These are phyloP conservation scores for Pangasius larnaudii DNA, from an alignment of 2,797 vertebrate species.

Conservation along the genomic window DNA sequence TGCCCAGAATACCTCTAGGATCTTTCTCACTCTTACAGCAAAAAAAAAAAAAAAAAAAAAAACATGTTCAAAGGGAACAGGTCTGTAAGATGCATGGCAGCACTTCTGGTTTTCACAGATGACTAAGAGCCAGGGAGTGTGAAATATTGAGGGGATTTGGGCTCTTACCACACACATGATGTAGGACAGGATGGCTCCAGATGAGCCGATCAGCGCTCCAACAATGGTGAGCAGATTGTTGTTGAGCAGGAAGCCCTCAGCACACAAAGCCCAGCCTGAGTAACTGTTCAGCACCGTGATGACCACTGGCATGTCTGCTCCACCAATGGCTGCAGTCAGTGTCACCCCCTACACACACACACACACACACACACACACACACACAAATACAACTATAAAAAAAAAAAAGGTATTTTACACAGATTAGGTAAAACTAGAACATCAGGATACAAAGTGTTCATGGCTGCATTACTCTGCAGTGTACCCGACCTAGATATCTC, in stretches of 20 bases:
- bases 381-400: slow-evolving; percentile 54
- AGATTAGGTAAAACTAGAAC: neutral
- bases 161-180: slow-evolving; percentile 81
- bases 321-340: slow-evolving; percentile 81
- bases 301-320: slow-evolving; percentile 82
- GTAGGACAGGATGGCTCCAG: slow-evolving; percentile 81
- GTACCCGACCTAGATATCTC: neutral
- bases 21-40: neutral
- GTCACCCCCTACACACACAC: slow-evolving; percentile 71
- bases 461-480: neutral
- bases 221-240: slow-evolving; percentile 82
- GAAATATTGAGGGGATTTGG: neutral
- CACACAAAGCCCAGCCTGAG: slow-evolving; percentile 80
- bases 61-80: neutral
- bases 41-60: neutral
- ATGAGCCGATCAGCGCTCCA: slow-evolving; percentile 78
- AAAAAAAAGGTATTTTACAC: neutral
- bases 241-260: slow-evolving; percentile 80
- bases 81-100: neutral
- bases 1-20: too few species aligned
- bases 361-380: slow-evolving; percentile 70
- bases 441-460: neutral
- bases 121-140: neutral
- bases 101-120: slow-evolving; percentile 13
- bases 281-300: slow-evolving; percentile 81